Base-by-base conservation (phyloP, 2,113 vertebrate species). In the Pituophis catenifer region DNA sequence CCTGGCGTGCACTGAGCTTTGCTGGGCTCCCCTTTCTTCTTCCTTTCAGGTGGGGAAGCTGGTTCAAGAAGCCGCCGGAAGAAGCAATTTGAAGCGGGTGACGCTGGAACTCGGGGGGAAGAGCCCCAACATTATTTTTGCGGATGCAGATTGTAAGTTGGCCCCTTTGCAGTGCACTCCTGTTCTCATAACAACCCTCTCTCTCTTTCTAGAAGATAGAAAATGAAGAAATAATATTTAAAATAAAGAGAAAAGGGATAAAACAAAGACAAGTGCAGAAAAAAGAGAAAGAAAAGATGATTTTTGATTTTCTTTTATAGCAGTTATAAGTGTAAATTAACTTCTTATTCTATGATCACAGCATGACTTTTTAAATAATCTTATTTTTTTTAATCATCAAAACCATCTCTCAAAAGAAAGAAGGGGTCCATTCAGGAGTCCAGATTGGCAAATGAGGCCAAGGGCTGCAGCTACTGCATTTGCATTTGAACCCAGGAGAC, bases 51-150 rank as follows among this genome's bases (percentile, higher is more conserved):
- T 99, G 95, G 99, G 99, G 95, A 99, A 99, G 96, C 98, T 99
- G 97, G 99, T 99, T 97, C 99, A 99, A 98, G 99, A 99, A 98
- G 99, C 99, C 97, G 99, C 99, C 97, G 99, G 99, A 96, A 99
- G 98, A 97, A 99, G 99, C 97, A 99, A 99, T 97, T 97, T 99
- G 98, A 99, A 99, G 98, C 98, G 99, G 98, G 98, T 99, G 94
- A 99, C 99, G 29, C 98, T 99, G 97, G 99, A 99, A 97, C 98
- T 99, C 93, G 99, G 99, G 97, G 99, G 99, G 92, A 99, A 99
- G 98, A 99, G 98, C 97, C 99, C 99, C 96, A 99, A 99, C 97
- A 99, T 99, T 96, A 99, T 99, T 97, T 99, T 99, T 96, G 99
- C 99, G 97, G 99, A 99, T 98, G 99, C 99, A 55, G 99, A 99